Evolutionary conservation across 2,888 invertebrate species (phyloP).

Genomic region (Heliconius ismenius): DNA sequence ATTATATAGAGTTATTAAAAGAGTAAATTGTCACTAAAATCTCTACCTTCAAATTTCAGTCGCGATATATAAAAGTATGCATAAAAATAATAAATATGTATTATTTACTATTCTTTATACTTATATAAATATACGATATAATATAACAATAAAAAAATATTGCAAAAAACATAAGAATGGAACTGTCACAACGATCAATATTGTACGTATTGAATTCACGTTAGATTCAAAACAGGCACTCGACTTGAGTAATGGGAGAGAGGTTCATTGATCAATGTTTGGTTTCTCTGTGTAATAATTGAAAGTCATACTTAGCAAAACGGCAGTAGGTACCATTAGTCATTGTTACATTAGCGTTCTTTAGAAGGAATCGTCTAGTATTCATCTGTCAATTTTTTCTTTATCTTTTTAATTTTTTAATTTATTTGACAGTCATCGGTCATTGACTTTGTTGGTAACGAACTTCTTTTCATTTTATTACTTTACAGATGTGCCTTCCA

Average conservation of each 20-base stretch:
- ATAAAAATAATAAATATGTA: not conserved
- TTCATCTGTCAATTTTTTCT: conserved; percentile 3
- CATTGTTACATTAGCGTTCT: conserved; percentile 14
- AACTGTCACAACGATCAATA: conserved; percentile 15
- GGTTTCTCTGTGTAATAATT: conserved; percentile 33
- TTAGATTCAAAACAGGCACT: conserved; percentile 19
- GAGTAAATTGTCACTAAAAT: not conserved
- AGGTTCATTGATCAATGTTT: conserved; percentile 36
- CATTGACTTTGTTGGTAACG: not conserved
- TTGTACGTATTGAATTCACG: not conserved
- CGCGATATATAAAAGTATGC: not conserved
- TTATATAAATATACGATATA: too few species aligned
- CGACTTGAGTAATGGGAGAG: conserved; percentile 26
- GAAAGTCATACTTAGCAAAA: conserved; percentile 30
- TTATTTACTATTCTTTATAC: too few species aligned
- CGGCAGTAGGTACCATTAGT: not conserved
- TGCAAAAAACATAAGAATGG: not conserved
- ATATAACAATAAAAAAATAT: not conserved
- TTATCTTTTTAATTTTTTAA: not conserved
- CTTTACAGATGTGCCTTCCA: not conserved
- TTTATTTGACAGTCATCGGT: not conserved
- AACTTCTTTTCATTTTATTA: too few species aligned
- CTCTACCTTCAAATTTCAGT: too few species aligned
- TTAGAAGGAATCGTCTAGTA: conserved; percentile 11
- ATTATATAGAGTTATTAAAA: not conserved